Evolutionary conservation across 2,797 vertebrate species (phyloP).

Genomic region (Pipistrellus pipistrellus): DNA sequence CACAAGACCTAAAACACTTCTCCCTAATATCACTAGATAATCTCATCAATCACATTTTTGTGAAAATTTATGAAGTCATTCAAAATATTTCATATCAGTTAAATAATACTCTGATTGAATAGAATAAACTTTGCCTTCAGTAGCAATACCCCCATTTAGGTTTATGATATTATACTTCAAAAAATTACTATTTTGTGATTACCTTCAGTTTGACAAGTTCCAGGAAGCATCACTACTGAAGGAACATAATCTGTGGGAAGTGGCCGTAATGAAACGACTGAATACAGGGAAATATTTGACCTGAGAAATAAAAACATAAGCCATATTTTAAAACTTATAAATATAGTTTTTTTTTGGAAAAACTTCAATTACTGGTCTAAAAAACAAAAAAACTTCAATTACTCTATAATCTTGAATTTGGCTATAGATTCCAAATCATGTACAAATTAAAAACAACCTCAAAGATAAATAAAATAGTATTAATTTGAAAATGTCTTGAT

Average conservation of each 20-base stretch:
- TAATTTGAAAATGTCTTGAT: conserved; percentile 55
- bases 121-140: conserved; percentile 7
- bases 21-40: neutral
- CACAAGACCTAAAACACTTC: conserved; percentile 3
- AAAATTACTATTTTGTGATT: conserved; percentile 64
- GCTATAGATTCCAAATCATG: neutral
- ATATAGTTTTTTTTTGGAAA: conserved; percentile 23
- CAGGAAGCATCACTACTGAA: conserved; percentile 90
- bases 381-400: neutral
- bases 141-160: neutral
- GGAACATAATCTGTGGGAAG: conserved; percentile 95
- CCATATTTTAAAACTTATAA: neutral
- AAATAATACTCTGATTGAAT: neutral
- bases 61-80: conserved; percentile 11
- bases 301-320: conserved; percentile 86
- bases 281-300: conserved; percentile 96
- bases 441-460: conserved; percentile 11
- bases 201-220: conserved; percentile 91
- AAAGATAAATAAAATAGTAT: neutral
- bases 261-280: conserved; percentile 94
- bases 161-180: neutral
- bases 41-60: neutral
- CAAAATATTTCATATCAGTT: conserved; percentile 36
- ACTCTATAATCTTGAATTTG: neutral
- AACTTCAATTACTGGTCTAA: neutral